Evolutionary conservation across 53 echinoderm and acorn worm genomes (phyloP), one percentile per base, ranked within the genome.

Genomic region (Glandiceps talaboti): DNA sequence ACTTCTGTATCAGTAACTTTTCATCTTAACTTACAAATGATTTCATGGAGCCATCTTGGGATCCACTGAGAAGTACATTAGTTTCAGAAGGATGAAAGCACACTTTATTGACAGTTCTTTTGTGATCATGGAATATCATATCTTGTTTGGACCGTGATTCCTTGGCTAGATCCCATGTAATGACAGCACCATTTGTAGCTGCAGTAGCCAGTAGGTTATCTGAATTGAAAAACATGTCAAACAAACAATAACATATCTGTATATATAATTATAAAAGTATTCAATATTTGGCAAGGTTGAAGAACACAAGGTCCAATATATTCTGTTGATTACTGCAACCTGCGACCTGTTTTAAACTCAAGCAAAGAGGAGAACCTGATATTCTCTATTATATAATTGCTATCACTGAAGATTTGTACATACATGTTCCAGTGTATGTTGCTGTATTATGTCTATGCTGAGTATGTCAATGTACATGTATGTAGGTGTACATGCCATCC

Each of bases 1-100:
- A n/a, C n/a, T n/a, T n/a, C n/a, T n/a, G n/a, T n/a, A n/a, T n/a
- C n/a, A n/a, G n/a, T n/a, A n/a, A n/a, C n/a, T n/a, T n/a, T n/a
- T n/a, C n/a, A n/a, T n/a, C n/a, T n/a, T n/a, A 30, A 93, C 99
- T 94, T 76, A 99, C 99, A 89, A 99, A 99, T 80, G 81, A 91
- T 79, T 89, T 89, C 83, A 99, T 86, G 28, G 89, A 83, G 1
- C 93, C 93, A 27, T 89, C 94, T 1, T 91, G 85, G 1, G 99
- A 99, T n/a, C 99, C 99, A 82, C 99, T 99, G 33, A 94, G 86
- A 33, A 99, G 84, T 33, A 99, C 89, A 83, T 91, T 74, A 82
- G 87, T 87, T 73, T 99, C 99, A 25, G 82, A 80, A 27, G 99
- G 99, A 75, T 99, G 99, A 78, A 99, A 99, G 73, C 89, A 99